These are phyloP conservation scores for Tricholauxania praeusta DNA, from an alignment of 2,888 invertebrate species.

Conservation along the genomic window DNA sequence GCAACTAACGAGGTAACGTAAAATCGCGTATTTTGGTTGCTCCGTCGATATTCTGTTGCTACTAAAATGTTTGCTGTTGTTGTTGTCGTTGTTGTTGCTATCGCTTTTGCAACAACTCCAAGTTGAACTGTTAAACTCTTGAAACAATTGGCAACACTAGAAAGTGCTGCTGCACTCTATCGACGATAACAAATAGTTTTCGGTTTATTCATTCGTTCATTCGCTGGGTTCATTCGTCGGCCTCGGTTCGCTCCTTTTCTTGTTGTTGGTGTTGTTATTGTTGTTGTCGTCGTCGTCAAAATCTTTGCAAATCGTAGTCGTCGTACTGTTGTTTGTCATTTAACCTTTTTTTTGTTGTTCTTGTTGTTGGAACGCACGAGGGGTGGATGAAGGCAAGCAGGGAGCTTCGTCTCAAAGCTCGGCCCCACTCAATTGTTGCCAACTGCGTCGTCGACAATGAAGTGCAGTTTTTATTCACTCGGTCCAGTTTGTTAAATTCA, in stretches of 20 bases:
- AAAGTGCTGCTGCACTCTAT: not conserved
- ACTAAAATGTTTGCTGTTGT: not conserved
- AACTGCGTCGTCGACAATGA: too few relatives aligned
- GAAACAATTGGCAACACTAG: not conserved
- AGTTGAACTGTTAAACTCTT: too few relatives aligned
- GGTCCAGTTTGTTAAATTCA: too few relatives aligned
- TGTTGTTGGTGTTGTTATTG: not conserved
- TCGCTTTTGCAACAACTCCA: not conserved
- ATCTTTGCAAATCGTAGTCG: slow-evolving; percentile 23
- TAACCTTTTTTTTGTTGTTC: not conserved
- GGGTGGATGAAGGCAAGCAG: too few relatives aligned
- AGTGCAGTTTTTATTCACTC: too few relatives aligned
- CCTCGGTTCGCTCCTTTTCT: not conserved
- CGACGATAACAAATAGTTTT: slow-evolving; percentile 29
- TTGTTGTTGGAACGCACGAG: not conserved
- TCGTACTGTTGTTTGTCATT: slow-evolving; percentile 10
- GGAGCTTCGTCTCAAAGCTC: too few relatives aligned
- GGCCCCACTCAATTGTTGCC: too few relatives aligned
- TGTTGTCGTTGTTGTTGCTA: not conserved
- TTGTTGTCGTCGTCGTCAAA: slow-evolving; percentile 9
- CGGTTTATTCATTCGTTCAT: slow-evolving; percentile 28
- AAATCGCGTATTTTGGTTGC: slow-evolving; percentile 18
- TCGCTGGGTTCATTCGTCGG: not conserved
- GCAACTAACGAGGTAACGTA: slow-evolving; percentile 47
- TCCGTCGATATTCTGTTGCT: not conserved